A percentile compares a stretch with the other conserved stretches of the same genome.
Evolutionary conservation across 2,888 invertebrate genomes (phyloP).

Genomic region (Tipula unca): DNA sequence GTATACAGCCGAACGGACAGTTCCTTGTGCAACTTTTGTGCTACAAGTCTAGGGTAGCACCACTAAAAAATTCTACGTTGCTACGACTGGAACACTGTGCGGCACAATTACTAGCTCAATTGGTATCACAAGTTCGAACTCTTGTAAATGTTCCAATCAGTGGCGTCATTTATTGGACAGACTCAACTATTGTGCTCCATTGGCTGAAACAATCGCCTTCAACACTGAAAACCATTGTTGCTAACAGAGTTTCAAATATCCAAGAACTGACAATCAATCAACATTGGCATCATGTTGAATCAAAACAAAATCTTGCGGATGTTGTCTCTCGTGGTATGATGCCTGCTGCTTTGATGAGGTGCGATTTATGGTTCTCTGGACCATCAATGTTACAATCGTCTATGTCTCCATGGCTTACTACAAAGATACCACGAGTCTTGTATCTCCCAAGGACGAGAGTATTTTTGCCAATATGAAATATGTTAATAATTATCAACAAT

Average conservation of each 20-base stretch:
- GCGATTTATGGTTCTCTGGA: not conserved
- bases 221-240: not conserved
- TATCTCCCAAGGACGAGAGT: too few species aligned
- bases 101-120: not conserved
- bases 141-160: not conserved
- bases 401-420: too few species aligned
- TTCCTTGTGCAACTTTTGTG: not conserved
- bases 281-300: not conserved
- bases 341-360: not conserved
- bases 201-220: not conserved
- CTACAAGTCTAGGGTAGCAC: not conserved
- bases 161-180: not conserved
- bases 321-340: not conserved
- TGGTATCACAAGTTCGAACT: not conserved
- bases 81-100: not conserved
- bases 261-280: not conserved
- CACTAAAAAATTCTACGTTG: not conserved
- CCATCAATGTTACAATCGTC: too few species aligned
- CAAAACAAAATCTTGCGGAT: not conserved
- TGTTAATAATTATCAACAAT: too few species aligned
- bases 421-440: too few species aligned
- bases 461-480: too few species aligned
- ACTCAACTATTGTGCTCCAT: not conserved
- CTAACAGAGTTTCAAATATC: not conserved
- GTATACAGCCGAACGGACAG: not conserved